Base-by-base conservation (phyloP, 2,888 invertebrate species). In the Ganaspis brasiliensis region DNA sequence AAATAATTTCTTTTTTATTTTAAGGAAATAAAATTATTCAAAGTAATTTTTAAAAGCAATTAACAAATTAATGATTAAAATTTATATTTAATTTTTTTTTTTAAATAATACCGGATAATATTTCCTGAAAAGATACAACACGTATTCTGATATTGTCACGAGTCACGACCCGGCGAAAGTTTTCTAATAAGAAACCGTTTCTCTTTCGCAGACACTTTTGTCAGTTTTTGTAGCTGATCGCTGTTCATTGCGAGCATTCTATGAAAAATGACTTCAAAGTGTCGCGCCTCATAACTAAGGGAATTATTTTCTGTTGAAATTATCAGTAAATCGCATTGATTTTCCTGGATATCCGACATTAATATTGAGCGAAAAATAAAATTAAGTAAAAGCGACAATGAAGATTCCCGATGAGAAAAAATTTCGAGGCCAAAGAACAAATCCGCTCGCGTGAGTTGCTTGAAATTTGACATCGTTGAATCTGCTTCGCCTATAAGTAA, bases 401-500 rank as follows among this genome's bases (percentile, higher is more conserved):
- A 67, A 40, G 24, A 67, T 26, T 67, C 67, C 21, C 40, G 67
- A 67, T 24, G 67, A 67, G 14, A 67, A 67, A 24, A 67, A 67
- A 67, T 45, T 45, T 67, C 45, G 45, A 67, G 67, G 24, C 59
- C 16, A 59, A 59, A n/a, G n/a, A n/a, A 35, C 59, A 31, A 59
- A 35, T 59, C 35, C 59, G 59, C 24, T 67, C 67, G 67, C 67
- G 40, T 26, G n/a, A 45, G 24, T 24, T 45, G 24, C 67, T 67
- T 45, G 67, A 67, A 67, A 67, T 63, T 63, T 63, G 63, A 63
- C 63, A 63, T 67, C 45, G 67, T 45, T 67, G 67, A 49, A 45
- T 67, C 67, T 67, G 67, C 67, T 67, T 67, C 67, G 67, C 67
- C 67, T 67, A 67, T 67, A 67, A 67, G 21, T 67, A 37, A 63